phyloP scores from a whole-genome alignment of 2,888 invertebrate species.

The Gymnocheta viridis region DNA sequence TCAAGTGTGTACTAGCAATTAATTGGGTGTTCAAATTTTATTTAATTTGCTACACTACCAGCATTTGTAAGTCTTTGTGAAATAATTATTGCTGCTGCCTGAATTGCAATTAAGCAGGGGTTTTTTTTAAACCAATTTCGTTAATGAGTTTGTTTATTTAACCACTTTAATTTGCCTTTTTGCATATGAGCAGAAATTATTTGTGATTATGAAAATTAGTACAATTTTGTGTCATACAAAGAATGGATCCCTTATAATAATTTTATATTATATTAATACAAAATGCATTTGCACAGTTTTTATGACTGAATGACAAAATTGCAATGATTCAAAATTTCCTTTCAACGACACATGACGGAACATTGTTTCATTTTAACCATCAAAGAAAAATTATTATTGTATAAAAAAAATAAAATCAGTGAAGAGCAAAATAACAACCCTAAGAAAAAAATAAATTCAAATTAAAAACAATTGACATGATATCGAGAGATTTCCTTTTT shows the following conservation, averaged over 20 bases:
- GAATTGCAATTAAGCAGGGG: not conserved
- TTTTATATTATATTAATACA: not conserved
- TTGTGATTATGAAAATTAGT: not conserved
- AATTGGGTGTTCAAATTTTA: no score
- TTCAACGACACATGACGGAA: constrained; percentile 1
- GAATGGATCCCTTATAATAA: not conserved
- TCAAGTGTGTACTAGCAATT: no score
- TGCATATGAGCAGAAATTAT: not conserved
- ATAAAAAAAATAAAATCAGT: not conserved
- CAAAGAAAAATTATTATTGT: not conserved
- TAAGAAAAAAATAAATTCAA: not conserved
- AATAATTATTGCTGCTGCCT: not conserved
- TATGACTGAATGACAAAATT: not conserved
- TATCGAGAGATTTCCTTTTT: not conserved
- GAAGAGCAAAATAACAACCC: not conserved
- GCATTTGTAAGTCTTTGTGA: not conserved
- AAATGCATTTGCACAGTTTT: not conserved
- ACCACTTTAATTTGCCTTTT: not conserved
- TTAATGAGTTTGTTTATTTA: not conserved
- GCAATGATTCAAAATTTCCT: not conserved
- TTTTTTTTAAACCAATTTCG: not conserved
- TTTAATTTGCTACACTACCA: not conserved
- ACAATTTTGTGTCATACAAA: not conserved
- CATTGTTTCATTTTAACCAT: constrained; percentile 6
- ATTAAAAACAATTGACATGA: not conserved